phyloP scores from a whole-genome alignment of 1,140 invertebrate species.

The Heterodera schachtii region DNA sequence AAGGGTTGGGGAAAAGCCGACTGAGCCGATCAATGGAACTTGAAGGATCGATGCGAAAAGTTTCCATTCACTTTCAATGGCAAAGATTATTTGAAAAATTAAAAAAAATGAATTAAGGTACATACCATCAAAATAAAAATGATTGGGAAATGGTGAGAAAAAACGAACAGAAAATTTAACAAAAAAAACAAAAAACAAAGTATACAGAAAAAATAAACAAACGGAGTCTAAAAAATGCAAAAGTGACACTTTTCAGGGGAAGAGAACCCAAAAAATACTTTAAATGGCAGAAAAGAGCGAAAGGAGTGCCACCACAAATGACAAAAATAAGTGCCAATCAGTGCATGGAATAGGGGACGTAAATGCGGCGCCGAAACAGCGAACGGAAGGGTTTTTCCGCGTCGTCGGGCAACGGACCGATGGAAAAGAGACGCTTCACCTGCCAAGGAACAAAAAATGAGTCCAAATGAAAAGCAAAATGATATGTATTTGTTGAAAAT shows the following conservation, averaged over 20 bases:
- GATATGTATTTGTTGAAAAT: no score
- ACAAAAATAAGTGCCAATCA: background rate
- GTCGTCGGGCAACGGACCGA: slow-evolving; percentile 50
- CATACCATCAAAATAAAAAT: no score
- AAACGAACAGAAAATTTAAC: no score
- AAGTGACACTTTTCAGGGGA: background rate
- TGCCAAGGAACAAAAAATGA: background rate
- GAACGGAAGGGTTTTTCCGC: slow-evolving; percentile 54
- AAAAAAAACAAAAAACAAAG: no score
- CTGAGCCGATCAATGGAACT: background rate
- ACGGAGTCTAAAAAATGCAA: background rate
- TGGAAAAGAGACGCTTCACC: slow-evolving; percentile 51
- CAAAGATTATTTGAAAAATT: no score
- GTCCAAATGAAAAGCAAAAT: no score
- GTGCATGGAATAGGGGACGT: background rate
- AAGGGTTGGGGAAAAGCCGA: background rate
- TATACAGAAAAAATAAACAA: background rate
- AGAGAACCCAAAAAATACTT: background rate
- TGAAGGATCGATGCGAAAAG: background rate
- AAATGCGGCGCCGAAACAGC: slow-evolving; percentile 37
- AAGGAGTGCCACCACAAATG: background rate
- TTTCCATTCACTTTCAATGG: background rate
- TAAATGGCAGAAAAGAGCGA: background rate
- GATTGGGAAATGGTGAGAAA: no score
- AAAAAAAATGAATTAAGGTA: no score